Percentiles rank a stretch among this genome's conserved stretches.
Conservation (phyloP, 1,140 invertebrate genomes). For the Drosophila truncata region DNA sequence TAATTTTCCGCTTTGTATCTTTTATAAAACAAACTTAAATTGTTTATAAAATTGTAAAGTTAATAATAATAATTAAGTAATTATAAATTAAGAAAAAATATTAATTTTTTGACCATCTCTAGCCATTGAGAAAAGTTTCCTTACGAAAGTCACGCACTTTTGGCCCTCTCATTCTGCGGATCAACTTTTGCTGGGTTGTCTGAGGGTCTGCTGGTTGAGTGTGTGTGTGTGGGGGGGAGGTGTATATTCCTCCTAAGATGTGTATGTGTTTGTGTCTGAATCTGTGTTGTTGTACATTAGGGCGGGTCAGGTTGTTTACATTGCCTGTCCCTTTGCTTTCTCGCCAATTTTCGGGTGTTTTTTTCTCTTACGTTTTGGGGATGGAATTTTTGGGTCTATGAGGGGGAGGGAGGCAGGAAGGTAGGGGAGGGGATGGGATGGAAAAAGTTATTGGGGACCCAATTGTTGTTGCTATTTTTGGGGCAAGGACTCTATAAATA, state of each 20-base stretch:
- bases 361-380: slow-evolving; percentile 1
- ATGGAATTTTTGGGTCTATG: slow-evolving; percentile 31
- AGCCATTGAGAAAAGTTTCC: slow-evolving; percentile 39
- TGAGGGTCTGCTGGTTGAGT: slow-evolving; percentile 16
- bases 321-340: slow-evolving; percentile 32
- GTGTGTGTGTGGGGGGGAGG: slow-evolving; percentile 5
- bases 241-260: no score
- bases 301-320: slow-evolving; percentile 80
- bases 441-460: slow-evolving; percentile 46
- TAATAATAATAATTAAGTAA: no score
- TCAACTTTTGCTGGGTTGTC: slow-evolving; percentile 56
- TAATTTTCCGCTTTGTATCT: background rate
- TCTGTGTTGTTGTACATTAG: slow-evolving; percentile 63
- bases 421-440: background rate
- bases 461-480: slow-evolving; percentile 64
- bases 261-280: slow-evolving; percentile 18
- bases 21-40: background rate
- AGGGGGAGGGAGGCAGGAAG: background rate
- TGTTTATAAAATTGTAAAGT: background rate
- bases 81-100: background rate
- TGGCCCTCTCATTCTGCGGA: slow-evolving; percentile 62
- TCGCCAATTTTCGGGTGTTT: slow-evolving; percentile 17
- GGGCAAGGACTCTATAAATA: slow-evolving; percentile 63
- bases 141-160: slow-evolving; percentile 70
- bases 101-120: slow-evolving; percentile 22